Evolutionary conservation across 2,888 invertebrate species (phyloP), one percentile per base, ranked within the genome.

Genomic region (Osmoderma eremita): DNA sequence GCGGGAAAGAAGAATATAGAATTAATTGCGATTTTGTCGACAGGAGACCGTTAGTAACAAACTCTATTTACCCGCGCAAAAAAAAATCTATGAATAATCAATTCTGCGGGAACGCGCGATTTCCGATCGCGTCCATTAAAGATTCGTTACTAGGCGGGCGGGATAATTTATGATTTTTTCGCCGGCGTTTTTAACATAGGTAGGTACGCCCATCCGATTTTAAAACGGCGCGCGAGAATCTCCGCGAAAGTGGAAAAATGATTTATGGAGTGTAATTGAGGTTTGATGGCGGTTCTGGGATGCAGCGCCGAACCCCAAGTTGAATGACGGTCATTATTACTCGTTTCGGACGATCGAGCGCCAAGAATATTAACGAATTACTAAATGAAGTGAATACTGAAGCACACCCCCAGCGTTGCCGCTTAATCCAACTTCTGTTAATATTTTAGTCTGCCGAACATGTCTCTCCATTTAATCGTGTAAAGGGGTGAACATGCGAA

Each of bases 51-150:
- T 18, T 8, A 30, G 24, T 48, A 45, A 48, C 45, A 61, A 48
- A 61, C 48, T 61, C 48, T 61, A 61, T 61, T 48, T 61, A 36
- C 56, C 42, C 50, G n/a, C 18, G n/a, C 10, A 30, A 30, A 30
- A 61, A 58, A 61, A 58, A 61, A 61, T 61, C 58, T 61, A 48
- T 61, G 58, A 61, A 61, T 61, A 61, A 61, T 61, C 58, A 61
- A 61, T 61, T 61, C 48, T 36, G 30, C 15, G 45, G 58, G 58
- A 36, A 61, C 36, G 53, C 48, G 58, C 45, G 45, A 45, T 61
- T 48, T 61, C 48, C 45, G 58, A 61, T 45, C 48, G 48, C 30
- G 48, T 61, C 58, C 48, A 61, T 61, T 61, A 61, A 61, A 61
- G 58, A 61, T 61, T 61, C 58, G 58, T 61, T 61, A 61, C 17